A percentile compares a stretch with the other conserved stretches of the same genome.
These are phyloP conservation scores for Camelus dromedarius DNA, from an alignment of 2,113 vertebrate species.

Conservation along the genomic window DNA sequence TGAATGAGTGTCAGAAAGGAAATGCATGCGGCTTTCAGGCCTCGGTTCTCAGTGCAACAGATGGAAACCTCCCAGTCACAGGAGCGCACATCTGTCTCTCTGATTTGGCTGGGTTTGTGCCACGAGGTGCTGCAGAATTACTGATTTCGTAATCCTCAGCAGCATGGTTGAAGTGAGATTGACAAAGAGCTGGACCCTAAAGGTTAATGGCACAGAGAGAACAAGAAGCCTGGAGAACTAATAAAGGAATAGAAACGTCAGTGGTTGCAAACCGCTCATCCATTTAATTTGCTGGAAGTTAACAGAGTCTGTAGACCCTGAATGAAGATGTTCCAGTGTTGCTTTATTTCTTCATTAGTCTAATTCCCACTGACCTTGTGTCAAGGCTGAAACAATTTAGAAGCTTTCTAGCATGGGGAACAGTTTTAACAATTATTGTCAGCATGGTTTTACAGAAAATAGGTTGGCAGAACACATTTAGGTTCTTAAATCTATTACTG, in stretches of 20 bases:
- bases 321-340: conserved; percentile 36
- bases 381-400: conserved; percentile 7
- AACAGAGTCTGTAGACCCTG: not conserved
- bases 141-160: not conserved
- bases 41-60: not conserved
- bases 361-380: conserved; percentile 47
- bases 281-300: conserved; percentile 51
- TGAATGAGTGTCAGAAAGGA: not conserved
- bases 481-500: not conserved
- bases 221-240: not conserved
- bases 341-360: conserved; percentile 66
- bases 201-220: not conserved
- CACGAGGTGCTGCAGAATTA: not conserved
- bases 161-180: not conserved
- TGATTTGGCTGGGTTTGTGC: not conserved
- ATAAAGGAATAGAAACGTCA: not conserved
- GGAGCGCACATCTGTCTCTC: not conserved
- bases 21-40: not conserved
- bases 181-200: not conserved
- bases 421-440: not conserved
- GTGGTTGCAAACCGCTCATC: conserved; percentile 29
- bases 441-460: conserved; percentile 1
- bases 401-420: not conserved
- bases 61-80: conserved; percentile 45
- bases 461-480: not conserved